These are phyloP conservation scores for Drepana falcataria DNA, from an alignment of 2,888 invertebrate species.

Conservation along the genomic window DNA sequence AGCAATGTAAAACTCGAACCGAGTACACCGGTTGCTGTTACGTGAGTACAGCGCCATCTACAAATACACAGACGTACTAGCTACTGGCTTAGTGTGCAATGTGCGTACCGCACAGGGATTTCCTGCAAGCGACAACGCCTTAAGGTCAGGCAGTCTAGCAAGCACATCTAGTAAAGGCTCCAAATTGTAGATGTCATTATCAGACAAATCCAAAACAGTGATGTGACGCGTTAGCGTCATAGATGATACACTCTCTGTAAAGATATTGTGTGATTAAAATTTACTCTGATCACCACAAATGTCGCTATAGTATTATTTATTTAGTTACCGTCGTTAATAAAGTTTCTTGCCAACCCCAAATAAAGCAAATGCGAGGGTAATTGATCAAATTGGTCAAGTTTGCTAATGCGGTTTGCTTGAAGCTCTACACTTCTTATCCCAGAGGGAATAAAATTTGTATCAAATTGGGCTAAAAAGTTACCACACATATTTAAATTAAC, in stretches of 20 bases:
- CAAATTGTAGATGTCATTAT: slow-evolving; percentile 78
- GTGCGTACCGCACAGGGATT: slow-evolving; percentile 77
- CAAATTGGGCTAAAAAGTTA: slow-evolving; percentile 48
- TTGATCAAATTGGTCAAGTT: slow-evolving; percentile 42
- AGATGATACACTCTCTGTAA: slow-evolving; percentile 37
- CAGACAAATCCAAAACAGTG: slow-evolving; percentile 71
- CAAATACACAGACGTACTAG: slow-evolving; percentile 5
- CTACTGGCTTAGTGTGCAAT: not conserved
- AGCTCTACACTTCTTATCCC: slow-evolving; percentile 65
- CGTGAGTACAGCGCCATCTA: slow-evolving; percentile 38
- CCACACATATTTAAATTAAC: slow-evolving; percentile 66
- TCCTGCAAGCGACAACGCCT: slow-evolving; percentile 70
- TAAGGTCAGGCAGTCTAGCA: slow-evolving; percentile 47
- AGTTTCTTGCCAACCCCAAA: slow-evolving; percentile 74
- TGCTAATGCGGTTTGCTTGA: slow-evolving; percentile 64
- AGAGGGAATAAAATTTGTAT: slow-evolving; percentile 52
- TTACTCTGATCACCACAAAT: slow-evolving; percentile 3
- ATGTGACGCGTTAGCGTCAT: slow-evolving; percentile 37
- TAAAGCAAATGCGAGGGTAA: slow-evolving; percentile 61
- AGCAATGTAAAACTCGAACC: too few relatives aligned
- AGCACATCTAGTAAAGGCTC: slow-evolving; percentile 55
- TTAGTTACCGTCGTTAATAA: slow-evolving; percentile 44
- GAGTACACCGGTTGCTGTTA: too few relatives aligned
- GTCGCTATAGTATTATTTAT: not conserved
- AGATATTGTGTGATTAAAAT: not conserved